phyloP scores from a whole-genome alignment of 1,140 invertebrate species.

The Nephotettix cincticeps region DNA sequence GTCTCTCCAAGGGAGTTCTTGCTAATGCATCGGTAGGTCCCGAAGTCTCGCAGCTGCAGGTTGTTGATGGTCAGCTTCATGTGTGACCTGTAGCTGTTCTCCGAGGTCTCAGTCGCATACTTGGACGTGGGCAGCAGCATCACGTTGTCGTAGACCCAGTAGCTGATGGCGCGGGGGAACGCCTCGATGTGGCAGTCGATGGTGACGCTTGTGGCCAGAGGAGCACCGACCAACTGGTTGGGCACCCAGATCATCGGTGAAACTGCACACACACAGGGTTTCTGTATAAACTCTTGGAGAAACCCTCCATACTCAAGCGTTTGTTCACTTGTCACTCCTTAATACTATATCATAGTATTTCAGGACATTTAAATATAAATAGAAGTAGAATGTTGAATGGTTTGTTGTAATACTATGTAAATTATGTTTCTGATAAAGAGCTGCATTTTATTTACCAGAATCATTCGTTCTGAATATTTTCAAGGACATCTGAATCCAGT shows the following conservation, averaged over 20 bases:
- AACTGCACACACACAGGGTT: too few relatives aligned
- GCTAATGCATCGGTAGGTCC: constrained; percentile 84
- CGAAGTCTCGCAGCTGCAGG: constrained; percentile 73
- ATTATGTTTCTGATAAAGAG: too few relatives aligned
- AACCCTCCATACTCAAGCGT: too few relatives aligned
- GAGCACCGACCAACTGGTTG: constrained; percentile 88
- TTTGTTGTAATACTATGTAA: too few relatives aligned
- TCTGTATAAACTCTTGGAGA: too few relatives aligned
- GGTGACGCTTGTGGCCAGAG: constrained; percentile 83
- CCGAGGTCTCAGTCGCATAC: constrained; percentile 70
- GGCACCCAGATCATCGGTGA: constrained; percentile 90
- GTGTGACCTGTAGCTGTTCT: constrained; percentile 80
- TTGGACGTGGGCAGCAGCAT: constrained; percentile 83
- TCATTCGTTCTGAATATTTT: too few relatives aligned
- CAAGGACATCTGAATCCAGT: too few relatives aligned
- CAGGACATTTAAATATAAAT: too few relatives aligned
- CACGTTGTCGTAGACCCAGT: constrained; percentile 85
- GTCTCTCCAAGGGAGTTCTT: constrained; percentile 94
- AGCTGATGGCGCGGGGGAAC: constrained; percentile 88
- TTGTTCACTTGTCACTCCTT: too few relatives aligned
- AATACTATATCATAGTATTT: too few relatives aligned
- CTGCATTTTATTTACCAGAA: too few relatives aligned
- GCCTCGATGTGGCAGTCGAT: constrained; percentile 92
- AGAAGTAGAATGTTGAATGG: too few relatives aligned
- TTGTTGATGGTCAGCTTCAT: constrained; percentile 84